Evolutionary conservation across 23 tunicate species (phyloP).

Genomic region (Phallusia fumigata): DNA sequence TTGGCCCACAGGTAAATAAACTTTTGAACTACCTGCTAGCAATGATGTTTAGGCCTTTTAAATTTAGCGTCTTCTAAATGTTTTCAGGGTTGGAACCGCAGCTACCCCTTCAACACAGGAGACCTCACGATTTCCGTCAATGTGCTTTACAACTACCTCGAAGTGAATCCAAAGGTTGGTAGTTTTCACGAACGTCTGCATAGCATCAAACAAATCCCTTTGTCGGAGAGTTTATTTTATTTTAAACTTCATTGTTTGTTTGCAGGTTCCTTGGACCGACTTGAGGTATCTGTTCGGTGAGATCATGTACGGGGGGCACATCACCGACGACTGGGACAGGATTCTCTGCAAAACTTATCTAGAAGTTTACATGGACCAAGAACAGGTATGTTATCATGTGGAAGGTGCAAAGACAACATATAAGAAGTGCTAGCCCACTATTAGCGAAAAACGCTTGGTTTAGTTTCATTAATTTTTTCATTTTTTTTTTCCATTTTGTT

Average conservation of each 20-base stretch:
- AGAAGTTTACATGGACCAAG: conserved; percentile 90
- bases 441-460: too few species aligned
- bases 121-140: conserved; percentile 89
- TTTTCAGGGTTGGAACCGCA: conserved; percentile 93
- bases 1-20: conserved; percentile 88
- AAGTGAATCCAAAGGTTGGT: conserved; percentile 76
- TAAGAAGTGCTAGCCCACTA: too few species aligned
- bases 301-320: conserved; percentile 95
- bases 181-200: too few species aligned
- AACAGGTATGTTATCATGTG: conserved; percentile 64
- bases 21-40: too few species aligned
- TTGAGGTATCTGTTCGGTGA: conserved; percentile 88
- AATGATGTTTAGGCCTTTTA: background rate
- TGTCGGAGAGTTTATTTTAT: too few species aligned
- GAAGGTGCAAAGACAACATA: too few species aligned
- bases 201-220: too few species aligned
- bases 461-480: too few species aligned
- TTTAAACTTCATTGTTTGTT: background rate
- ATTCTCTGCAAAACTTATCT: conserved; percentile 78
- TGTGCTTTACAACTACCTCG: conserved; percentile 85
- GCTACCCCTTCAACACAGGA: conserved; percentile 89
- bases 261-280: conserved; percentile 97
- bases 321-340: conserved; percentile 95
- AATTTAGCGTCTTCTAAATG: background rate
- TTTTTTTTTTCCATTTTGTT: too few species aligned